Evolutionary conservation across 2,113 vertebrate species (phyloP).

Genomic region (Meleagris gallopavo): DNA sequence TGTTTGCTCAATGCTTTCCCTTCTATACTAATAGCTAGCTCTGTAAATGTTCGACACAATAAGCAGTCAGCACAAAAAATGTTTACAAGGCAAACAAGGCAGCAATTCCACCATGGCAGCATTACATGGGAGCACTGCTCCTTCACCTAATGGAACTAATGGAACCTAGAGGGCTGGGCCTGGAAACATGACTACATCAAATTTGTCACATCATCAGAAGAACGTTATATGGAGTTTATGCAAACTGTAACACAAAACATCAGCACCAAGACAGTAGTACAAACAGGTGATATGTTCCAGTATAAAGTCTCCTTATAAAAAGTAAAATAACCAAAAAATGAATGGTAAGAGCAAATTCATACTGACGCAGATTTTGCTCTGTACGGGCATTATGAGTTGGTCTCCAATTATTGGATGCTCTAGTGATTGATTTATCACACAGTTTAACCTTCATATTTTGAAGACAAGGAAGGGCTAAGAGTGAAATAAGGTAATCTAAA

Average conservation of each 20-base stretch:
- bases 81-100: not conserved
- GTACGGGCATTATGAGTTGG: not conserved
- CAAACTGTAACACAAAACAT: not conserved
- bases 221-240: fast-evolving
- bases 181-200: fast-evolving
- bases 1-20: not conserved
- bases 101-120: not conserved
- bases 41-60: not conserved
- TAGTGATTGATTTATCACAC: not conserved
- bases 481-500: not conserved
- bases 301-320: not conserved
- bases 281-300: not conserved
- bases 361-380: not conserved
- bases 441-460: not conserved
- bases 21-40: not conserved
- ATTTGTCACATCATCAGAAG: not conserved
- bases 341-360: not conserved
- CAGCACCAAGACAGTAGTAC: not conserved
- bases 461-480: not conserved
- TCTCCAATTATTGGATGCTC: not conserved
- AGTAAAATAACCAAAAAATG: not conserved
- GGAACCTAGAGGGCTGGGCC: not conserved
- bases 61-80: not conserved
- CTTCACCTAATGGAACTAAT: not conserved
- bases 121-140: not conserved